Base-by-base conservation (phyloP, 1,140 invertebrate species). In the Drosophila serrata region DNA sequence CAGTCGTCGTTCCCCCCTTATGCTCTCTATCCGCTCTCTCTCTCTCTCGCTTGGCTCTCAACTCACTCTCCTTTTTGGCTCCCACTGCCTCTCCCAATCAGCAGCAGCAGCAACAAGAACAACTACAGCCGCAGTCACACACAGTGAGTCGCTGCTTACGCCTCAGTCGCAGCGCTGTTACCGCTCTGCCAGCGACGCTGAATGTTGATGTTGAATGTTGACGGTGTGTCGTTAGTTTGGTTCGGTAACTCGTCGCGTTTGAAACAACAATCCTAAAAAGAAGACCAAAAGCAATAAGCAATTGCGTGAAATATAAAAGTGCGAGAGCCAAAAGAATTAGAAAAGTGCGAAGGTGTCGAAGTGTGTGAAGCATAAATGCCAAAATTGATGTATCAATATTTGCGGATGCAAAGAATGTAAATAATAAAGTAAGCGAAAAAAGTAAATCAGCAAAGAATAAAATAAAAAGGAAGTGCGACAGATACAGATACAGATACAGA, bases 151-250 rank as follows among this genome's bases (percentile, higher is more conserved):
- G 57, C 75, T 63, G 80, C 68, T 68, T 43, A 59, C 74, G 63
- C 48, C 75, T 57, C 60, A 61, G 63, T 43, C 63, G 43, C 56
- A 43, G 68, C 40, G 15, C 39, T 60, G 74, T 75, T 60, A 42
- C 43, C 33, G 74, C 80, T 79, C 84, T 73, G 88, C 81, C 88
- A 35, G 61, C 33, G 43, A 24, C 39, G 65, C 81, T 81, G 77
- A 70, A 73, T 58, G 82, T 72, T 76, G 62, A 69, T 69, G 65
- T 80, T 75, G 70, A 68, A 74, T 76, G 75, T 63, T 70, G 81
- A 65, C 84, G 73, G 81, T 84, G 81, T 82, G 80, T 75, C 82
- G 84, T 87, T 91, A 92, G 90, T 90, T 92, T 90, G 79, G 90
- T 90, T 92, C 90, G 90, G 90, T 82, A 90, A 92, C 90, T 92